Base-by-base conservation (phyloP, 1,140 invertebrate species). In the Lysiphlebus fabarum region DNA sequence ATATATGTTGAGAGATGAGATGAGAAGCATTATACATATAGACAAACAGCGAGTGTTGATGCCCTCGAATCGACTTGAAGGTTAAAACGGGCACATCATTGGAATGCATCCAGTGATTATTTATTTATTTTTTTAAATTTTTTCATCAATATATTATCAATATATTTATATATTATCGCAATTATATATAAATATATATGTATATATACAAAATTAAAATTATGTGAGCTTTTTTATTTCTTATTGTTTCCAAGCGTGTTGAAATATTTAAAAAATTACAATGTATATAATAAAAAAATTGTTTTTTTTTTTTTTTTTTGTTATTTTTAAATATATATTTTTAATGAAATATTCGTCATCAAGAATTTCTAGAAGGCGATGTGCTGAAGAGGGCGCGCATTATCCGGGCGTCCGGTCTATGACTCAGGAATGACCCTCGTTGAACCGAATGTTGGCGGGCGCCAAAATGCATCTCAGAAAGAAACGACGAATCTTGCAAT, bases 381-480 rank as follows among this genome's bases (percentile, higher is more conserved):
- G 44, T 44, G 48, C 17, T 12, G 17, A 11, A 34, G 59, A 47
- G 56, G 53, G 54, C 56, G 62, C 56, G 55, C 61, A 36, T 53
- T 43, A 8, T 44, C 43, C 54, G 33, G 48, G 58, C 65, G 63
- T 63, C 65, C 63, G 63, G 66, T 53, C 57, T 60, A 53, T 77
- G 75, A 77, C 74, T 77, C 71, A 75, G 67, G 70, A 70, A 71
- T 74, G 73, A 75, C 70, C 70, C 71, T 73, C 63, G 66, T 65
- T 72, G 71, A 74, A 72, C 70, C 70, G 69, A 62, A 64, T 63
- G 69, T 67, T 68, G 67, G 50, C 58, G 37, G 51, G 58, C 68
- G 62, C 66, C 67, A 59, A 70, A 70, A 69, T 56, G 67, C 69
- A 67, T 62, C 65, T 58, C 61, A 53, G 64, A 62, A 59, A 62